Base-by-base conservation (phyloP, 2,888 invertebrate genomes). In the Uloborus plumipes region DNA sequence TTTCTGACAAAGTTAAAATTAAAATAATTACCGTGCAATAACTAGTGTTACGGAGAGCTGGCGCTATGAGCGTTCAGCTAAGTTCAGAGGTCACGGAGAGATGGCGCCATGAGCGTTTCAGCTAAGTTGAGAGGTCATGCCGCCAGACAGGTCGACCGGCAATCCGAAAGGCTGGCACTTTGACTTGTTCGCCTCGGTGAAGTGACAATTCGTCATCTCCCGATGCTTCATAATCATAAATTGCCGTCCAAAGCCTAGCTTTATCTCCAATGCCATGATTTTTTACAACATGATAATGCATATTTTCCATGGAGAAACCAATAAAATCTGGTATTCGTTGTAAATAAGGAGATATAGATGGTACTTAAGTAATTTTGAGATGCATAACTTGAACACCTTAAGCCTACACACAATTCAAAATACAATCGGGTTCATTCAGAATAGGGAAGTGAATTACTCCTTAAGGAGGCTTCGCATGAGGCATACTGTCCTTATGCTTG, bases 151-250 rank as follows among this genome's bases (percentile, higher is more conserved):
- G n/a, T n/a, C n/a, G n/a, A n/a, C n/a, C n/a, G n/a, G n/a, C n/a
- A n/a, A n/a, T n/a, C n/a, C n/a, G n/a, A n/a, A n/a, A n/a, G n/a
- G n/a, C n/a, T n/a, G n/a, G 92, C 84, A 98, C 92, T 89, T 96
- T 94, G 82, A 98, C 95, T 88, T 95, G 94, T 90, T 95, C 94
- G 26, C 97, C 97, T 85, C 94, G 92, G 85, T 93, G 92, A 85
- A 98, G 91, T 82, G 94, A 94, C 87, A 98, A 92, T 90, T 98
- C 98, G 90, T 98, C 98, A 88, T 97, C 97, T 84, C 95, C 94
- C 88, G 95, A 94, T 78, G 97, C 96, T 87, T 93, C 92, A 89
- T 98, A 98, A 90, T 97, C 97, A 90, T 94, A 98, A 74, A 97
- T 91, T 84, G 95, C 97, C 84, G 96, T 96, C 92, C 94, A 95